Conservation (phyloP, 2,797 vertebrate genomes). For the Tamandua tetradactyla region DNA sequence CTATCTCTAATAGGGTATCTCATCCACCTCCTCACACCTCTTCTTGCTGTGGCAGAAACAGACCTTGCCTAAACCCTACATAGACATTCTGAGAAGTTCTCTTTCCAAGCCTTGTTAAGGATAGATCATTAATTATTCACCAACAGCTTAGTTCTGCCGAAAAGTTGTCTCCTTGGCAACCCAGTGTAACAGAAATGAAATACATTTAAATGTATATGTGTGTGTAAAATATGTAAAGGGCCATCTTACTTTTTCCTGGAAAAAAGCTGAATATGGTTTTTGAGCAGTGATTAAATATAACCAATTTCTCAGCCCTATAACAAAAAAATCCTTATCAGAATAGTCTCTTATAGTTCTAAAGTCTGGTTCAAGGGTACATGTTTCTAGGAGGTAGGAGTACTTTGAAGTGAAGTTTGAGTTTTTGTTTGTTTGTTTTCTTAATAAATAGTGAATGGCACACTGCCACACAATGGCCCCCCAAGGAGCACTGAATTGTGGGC, state of each 20-base stretch:
- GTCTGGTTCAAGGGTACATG: neutral
- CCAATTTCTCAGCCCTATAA: neutral
- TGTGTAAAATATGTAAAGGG: neutral
- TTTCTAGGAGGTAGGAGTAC: constrained; percentile 47
- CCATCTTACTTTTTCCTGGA: constrained; percentile 12
- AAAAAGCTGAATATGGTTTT: neutral
- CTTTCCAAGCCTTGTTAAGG: neutral
- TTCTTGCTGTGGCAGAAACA: neutral
- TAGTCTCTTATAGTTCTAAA: neutral
- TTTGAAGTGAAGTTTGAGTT: too few relatives aligned
- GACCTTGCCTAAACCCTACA: neutral
- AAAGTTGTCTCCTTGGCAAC: constrained; percentile 73
- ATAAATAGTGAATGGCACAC: neutral
- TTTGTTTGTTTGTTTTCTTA: constrained; percentile 48
- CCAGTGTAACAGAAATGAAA: constrained; percentile 46
- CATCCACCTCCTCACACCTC: neutral
- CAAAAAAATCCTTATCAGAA: neutral
- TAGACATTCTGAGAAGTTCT: neutral
- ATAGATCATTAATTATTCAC: constrained; percentile 69
- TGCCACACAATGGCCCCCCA: neutral
- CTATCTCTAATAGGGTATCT: neutral
- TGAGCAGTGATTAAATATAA: neutral
- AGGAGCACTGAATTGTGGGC: neutral
- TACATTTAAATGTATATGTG: neutral
- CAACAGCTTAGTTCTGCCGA: constrained; percentile 60